phyloP scores from a whole-genome alignment of 1,140 invertebrate species.

The Daktulosphaira vitifoliae region DNA sequence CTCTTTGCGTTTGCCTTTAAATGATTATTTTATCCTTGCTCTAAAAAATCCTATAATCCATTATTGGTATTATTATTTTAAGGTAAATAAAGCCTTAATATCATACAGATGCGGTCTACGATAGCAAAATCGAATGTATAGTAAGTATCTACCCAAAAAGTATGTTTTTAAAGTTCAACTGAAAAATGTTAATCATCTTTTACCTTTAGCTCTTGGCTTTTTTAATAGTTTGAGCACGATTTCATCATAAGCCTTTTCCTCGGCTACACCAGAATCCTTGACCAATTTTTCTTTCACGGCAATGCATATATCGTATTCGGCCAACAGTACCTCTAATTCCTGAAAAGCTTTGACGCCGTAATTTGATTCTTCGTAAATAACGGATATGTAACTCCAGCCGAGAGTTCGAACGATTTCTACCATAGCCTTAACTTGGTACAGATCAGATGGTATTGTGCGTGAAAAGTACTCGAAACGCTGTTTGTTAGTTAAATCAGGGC shows the following conservation, averaged over 20 bases:
- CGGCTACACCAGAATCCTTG: conserved; percentile 89
- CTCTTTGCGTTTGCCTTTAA: too few species aligned
- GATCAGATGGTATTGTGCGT: conserved; percentile 88
- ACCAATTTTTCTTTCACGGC: conserved; percentile 87
- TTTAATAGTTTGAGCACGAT: conserved; percentile 74
- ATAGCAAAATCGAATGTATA: too few species aligned
- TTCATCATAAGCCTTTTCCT: conserved; percentile 73
- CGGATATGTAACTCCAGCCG: conserved; percentile 88
- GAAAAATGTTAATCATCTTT: too few species aligned
- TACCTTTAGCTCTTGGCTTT: conserved; percentile 80
- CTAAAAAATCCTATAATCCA: too few species aligned
- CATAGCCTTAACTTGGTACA: conserved; percentile 91
- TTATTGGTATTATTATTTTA: too few species aligned
- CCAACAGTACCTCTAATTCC: conserved; percentile 76
- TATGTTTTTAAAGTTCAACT: too few species aligned
- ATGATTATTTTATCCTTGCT: too few species aligned
- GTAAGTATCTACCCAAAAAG: too few species aligned
- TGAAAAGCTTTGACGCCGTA: conserved; percentile 95
- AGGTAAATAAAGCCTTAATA: too few species aligned
- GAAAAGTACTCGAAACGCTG: conserved; percentile 92
- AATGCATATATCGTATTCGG: conserved; percentile 77
- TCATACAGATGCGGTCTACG: too few species aligned
- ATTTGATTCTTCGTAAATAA: conserved; percentile 93
- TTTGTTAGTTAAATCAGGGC: conserved; percentile 87
- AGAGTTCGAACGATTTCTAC: conserved; percentile 81